phyloP scores from a whole-genome alignment of 2,888 invertebrate species.

The Scotopteryx bipunctaria region DNA sequence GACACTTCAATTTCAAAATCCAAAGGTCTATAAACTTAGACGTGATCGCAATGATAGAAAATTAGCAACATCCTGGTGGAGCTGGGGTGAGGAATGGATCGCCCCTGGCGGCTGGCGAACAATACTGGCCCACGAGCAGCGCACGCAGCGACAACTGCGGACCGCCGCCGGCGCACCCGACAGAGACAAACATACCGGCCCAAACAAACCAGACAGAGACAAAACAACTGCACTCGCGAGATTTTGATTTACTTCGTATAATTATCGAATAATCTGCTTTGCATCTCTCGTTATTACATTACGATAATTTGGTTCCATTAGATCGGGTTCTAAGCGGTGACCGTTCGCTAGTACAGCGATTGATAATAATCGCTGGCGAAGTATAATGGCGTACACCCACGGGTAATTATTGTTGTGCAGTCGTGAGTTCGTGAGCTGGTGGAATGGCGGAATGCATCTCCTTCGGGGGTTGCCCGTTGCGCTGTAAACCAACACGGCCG shows the following conservation, averaged over 20 bases:
- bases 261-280: constrained; percentile 82
- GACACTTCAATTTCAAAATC: constrained; percentile 79
- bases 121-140: constrained; percentile 61
- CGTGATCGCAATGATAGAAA: constrained; percentile 80
- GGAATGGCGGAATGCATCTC: constrained; percentile 82
- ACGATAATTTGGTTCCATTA: constrained; percentile 82
- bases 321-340: constrained; percentile 79
- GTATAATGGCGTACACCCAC: constrained; percentile 84
- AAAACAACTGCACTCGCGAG: constrained; percentile 56
- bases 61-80: constrained; percentile 80
- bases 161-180: constrained; percentile 57
- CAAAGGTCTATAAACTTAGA: constrained; percentile 74
- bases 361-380: constrained; percentile 83
- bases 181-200: constrained; percentile 47
- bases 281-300: constrained; percentile 82
- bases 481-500: constrained; percentile 79
- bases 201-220: constrained; percentile 51
- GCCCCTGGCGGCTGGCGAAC: constrained; percentile 70
- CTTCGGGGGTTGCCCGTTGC: constrained; percentile 81
- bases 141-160: constrained; percentile 59
- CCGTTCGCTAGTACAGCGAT: constrained; percentile 78
- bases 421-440: constrained; percentile 82
- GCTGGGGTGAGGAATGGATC: constrained; percentile 75
- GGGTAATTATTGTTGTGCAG: constrained; percentile 83
- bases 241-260: constrained; percentile 80